Base-by-base conservation (phyloP, 2,113 vertebrate species). In the Uropsilus gracilis region DNA sequence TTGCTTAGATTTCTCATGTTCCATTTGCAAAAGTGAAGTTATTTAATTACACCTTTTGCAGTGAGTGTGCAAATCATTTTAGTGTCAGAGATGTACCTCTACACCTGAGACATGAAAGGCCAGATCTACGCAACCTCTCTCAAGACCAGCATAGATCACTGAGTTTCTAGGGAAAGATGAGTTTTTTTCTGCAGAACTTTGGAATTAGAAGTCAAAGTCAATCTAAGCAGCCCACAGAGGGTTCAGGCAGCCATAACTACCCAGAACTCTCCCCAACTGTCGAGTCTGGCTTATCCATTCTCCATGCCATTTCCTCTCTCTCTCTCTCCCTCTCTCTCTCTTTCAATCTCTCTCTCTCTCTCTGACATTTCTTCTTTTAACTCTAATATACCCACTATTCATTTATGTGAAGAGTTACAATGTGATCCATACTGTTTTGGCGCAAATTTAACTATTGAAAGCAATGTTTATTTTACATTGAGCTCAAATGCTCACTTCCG, bases 1-100 rank as follows among this genome's bases (percentile, higher is more conserved):
- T 94, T 90, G 83, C 69, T 95, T 88, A 91, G 73, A 94, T 95
- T 97, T 95, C 89, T 93, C 91, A 89, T 81, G 89, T 95, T 97
- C 53, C 59, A 68, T 94, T 97, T 95, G 69, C 84, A 95, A 94
- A 95, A 69, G 28, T 34, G n/a, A 85, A 71, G 61, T 89, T 96
- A 86, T 95, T 96, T 89, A 86, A 87, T 94, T 86, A 72, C 91
- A 80, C 64, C 59, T 86, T 92, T 86, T 92, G 73, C 80, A 89
- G 89, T 20, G 13, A 89, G 50, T 95, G 86, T 95, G 75, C 77
- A 91, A 83, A 96, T 61, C n/a, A 34, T 37, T 75, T n/a, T 26
- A 53, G 24, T 83, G 81, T 94, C 59, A 39, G 42, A 84, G 63
- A 8, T 6, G 11, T 34, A 16, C 6, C 0, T 72, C 18, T 92